Evolutionary conservation across 2,113 vertebrate genomes (phyloP).

Genomic region (Macrotus californicus): DNA sequence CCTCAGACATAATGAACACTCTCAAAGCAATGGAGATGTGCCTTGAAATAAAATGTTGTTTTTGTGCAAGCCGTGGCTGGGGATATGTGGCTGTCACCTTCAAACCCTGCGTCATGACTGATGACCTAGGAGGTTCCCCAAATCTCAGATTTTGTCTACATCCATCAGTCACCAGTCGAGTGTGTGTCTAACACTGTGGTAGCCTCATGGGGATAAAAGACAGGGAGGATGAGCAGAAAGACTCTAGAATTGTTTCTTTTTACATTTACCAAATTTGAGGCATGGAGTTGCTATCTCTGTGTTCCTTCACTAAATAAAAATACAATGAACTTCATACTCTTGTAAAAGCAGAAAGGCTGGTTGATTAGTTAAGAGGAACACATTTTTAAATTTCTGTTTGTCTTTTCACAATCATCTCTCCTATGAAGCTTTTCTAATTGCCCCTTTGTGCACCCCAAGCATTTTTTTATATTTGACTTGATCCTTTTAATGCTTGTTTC

Average conservation of each 20-base stretch:
- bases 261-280: not conserved
- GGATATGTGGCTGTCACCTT: conserved; percentile 55
- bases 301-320: not conserved
- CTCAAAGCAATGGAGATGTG: conserved; percentile 9
- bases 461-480: not conserved
- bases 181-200: not conserved
- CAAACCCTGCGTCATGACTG: conserved; percentile 41
- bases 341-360: not conserved
- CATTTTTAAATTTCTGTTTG: not conserved
- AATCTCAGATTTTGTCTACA: conserved; percentile 45
- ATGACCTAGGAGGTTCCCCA: conserved; percentile 35
- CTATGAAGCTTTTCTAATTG: not conserved
- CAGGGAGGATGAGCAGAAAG: not conserved
- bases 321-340: not conserved
- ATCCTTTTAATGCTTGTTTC: not conserved
- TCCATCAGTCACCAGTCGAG: conserved; percentile 50
- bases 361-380: not conserved
- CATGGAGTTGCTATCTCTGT: not conserved
- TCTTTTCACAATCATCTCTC: not conserved
- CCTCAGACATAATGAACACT: conserved; percentile 61
- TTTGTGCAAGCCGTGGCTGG: not conserved
- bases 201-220: not conserved
- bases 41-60: conserved; percentile 57
- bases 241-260: not conserved
- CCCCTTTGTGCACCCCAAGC: not conserved